Evolutionary conservation across 2,797 vertebrate genomes (phyloP).

Genomic region (Phoeniculus purpureus): DNA sequence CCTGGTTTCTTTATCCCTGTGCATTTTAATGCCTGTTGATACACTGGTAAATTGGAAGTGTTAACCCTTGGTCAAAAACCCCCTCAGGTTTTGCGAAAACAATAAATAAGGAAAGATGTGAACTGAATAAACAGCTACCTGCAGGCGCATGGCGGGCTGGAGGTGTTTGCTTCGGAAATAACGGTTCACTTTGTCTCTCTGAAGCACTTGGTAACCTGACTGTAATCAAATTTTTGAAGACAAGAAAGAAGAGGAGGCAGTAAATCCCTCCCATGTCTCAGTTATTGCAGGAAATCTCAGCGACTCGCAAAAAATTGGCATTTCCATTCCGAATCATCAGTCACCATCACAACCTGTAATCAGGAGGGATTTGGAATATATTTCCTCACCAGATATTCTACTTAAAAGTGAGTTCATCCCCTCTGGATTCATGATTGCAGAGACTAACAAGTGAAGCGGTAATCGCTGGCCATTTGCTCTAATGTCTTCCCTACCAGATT

Average conservation of each 20-base stretch:
- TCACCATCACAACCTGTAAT: not conserved
- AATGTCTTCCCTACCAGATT: not conserved
- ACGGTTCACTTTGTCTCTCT: not conserved
- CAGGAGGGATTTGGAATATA: not conserved
- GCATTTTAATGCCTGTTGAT: not conserved
- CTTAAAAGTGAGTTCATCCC: not conserved
- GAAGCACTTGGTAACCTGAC: not conserved
- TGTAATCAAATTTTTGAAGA: not conserved
- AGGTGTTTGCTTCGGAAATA: not conserved
- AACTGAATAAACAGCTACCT: not conserved
- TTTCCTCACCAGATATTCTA: not conserved
- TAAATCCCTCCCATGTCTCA: not conserved
- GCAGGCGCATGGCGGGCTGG: not conserved
- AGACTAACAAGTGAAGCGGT: not conserved
- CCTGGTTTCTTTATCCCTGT: not conserved
- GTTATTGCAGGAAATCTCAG: not conserved
- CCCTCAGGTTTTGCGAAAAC: not conserved
- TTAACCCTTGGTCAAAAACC: not conserved
- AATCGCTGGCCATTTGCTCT: constrained; percentile 27
- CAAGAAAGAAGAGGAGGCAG: not conserved
- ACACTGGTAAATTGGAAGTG: not conserved
- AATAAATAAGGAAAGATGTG: not conserved
- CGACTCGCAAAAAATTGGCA: not conserved
- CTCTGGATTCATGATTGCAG: not conserved
- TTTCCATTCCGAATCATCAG: not conserved